Conservation (phyloP, 2,888 invertebrate species). For the Apodemia mormo region DNA sequence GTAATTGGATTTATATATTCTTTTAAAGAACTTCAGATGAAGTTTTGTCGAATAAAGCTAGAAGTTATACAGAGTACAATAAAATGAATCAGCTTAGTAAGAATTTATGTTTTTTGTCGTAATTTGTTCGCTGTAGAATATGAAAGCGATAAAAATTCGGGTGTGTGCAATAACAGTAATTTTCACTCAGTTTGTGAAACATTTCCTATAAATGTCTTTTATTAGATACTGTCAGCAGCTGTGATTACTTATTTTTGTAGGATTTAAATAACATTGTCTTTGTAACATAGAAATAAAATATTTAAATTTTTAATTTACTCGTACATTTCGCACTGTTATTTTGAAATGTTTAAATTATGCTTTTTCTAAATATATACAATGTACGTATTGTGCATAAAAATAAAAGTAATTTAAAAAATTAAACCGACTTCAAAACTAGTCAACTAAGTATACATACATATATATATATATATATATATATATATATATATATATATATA, state of each 20-base stretch:
- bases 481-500: too few species aligned
- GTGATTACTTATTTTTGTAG: not conserved
- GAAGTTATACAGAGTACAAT: slow-evolving; percentile 4
- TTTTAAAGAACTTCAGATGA: slow-evolving; percentile 1
- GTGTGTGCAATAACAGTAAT: slow-evolving; percentile 35
- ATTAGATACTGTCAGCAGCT: not conserved
- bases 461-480: too few species aligned
- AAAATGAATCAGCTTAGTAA: slow-evolving; percentile 22
- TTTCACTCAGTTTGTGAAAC: slow-evolving; percentile 30
- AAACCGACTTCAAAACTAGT: too few species aligned
- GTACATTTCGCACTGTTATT: too few species aligned
- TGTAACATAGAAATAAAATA: too few species aligned
- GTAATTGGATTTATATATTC: slow-evolving; percentile 12
- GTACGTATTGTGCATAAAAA: too few species aligned
- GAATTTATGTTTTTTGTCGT: slow-evolving; percentile 27
- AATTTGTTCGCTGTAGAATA: slow-evolving; percentile 36
- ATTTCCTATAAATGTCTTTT: slow-evolving; percentile 1
- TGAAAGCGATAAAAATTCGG: slow-evolving; percentile 36
- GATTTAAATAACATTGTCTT: not conserved
- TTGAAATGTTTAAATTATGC: too few species aligned
- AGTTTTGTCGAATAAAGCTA: slow-evolving; percentile 20
- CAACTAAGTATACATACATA: too few species aligned
- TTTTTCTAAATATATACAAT: too few species aligned
- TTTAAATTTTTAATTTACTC: too few species aligned
- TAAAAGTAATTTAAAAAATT: too few species aligned